phyloP scores from a whole-genome alignment of 2,888 invertebrate genomes.

The Coleophora flavipennella region DNA sequence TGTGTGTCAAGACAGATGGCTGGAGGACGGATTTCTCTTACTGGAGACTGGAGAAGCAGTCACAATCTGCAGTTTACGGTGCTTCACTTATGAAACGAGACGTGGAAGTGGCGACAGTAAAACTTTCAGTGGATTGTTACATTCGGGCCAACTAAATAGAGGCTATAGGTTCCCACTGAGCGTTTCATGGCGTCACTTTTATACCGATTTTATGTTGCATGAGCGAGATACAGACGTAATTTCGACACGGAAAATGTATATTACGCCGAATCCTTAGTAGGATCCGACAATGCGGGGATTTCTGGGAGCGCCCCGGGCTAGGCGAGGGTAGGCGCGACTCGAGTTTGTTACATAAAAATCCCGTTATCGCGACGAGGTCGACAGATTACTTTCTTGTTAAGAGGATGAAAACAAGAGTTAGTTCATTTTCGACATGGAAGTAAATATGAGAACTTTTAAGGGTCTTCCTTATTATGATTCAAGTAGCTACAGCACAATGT shows the following conservation, averaged over 20 bases:
- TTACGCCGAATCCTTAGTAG: conserved; percentile 61
- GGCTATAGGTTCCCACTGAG: conserved; percentile 47
- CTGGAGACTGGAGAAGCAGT: conserved; percentile 27
- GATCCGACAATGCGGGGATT: conserved; percentile 64
- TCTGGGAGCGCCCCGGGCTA: conserved; percentile 61
- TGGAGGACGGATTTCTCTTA: conserved; percentile 34
- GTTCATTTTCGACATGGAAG: conserved; percentile 58
- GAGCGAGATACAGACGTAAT: conserved; percentile 64
- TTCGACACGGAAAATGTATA: conserved; percentile 67
- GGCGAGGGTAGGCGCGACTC: conserved; percentile 68
- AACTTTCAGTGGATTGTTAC: conserved; percentile 63
- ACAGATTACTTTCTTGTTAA: conserved; percentile 73
- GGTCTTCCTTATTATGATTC: conserved; percentile 31
- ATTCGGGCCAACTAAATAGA: conserved; percentile 60
- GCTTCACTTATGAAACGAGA: conserved; percentile 45
- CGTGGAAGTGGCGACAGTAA: conserved; percentile 49
- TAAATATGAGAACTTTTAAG: conserved; percentile 55
- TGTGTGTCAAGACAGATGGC: conserved; percentile 24
- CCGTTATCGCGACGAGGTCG: conserved; percentile 67
- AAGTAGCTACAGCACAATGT: conserved; percentile 37
- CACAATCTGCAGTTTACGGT: conserved; percentile 36
- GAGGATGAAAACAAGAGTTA: conserved; percentile 67
- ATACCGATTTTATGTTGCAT: conserved; percentile 65
- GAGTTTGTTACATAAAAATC: conserved; percentile 71
- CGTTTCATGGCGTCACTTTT: conserved; percentile 56